These are phyloP conservation scores for Danio aesculapii DNA, from an alignment of 2,797 vertebrate species.

Conservation along the genomic window DNA sequence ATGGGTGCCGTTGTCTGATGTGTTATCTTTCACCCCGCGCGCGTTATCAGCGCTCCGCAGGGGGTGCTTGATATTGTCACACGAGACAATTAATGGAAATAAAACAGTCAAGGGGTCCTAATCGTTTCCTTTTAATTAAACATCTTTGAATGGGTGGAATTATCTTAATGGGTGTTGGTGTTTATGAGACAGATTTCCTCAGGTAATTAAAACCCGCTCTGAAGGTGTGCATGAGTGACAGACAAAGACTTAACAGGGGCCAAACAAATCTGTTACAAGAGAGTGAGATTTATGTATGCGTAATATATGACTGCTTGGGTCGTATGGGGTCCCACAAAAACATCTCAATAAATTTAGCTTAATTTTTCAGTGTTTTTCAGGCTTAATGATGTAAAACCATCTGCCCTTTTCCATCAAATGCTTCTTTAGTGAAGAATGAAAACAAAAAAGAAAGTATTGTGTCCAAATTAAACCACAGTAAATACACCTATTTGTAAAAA, in stretches of 20 bases:
- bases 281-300: background rate
- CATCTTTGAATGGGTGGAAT: conserved; percentile 4
- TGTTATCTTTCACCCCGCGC: conserved; percentile 40
- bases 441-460: no score
- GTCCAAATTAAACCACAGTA: no score
- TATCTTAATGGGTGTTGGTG: conserved; percentile 4
- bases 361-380: background rate
- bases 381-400: background rate
- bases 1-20: conserved; percentile 54
- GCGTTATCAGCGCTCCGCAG: conserved; percentile 43
- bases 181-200: conserved; percentile 13
- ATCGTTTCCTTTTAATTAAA: conserved; percentile 33
- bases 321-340: no score
- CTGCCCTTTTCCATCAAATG: no score
- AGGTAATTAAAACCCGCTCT: conserved; percentile 30
- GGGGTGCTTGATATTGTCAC: conserved; percentile 25
- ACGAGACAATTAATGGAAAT: conserved; percentile 30
- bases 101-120: conserved; percentile 23
- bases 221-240: conserved; percentile 6
- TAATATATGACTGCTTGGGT: background rate
- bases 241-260: background rate
- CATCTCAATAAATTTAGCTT: background rate
- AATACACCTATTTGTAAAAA: no score
- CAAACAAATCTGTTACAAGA: conserved; percentile 2
- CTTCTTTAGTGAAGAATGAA: no score